Evolutionary conservation across 2,888 invertebrate species (phyloP), one percentile per base, ranked within the genome.

Genomic region (Calameuta idolon): DNA sequence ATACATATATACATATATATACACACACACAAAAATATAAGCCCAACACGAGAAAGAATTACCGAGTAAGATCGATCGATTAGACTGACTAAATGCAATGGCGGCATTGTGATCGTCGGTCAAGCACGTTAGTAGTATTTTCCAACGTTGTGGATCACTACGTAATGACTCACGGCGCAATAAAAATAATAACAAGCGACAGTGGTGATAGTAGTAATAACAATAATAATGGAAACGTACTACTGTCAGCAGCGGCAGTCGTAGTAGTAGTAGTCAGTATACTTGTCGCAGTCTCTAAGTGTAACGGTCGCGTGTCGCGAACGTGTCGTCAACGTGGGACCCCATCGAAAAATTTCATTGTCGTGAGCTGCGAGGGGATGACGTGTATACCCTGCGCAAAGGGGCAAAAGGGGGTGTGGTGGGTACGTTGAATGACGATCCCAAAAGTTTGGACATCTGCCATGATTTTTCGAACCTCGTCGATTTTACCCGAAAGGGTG

Each of bases 281-380:
- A 55, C 23, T 23, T 55, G 23, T 55, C 23, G 23, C 55, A 55
- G 23, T 55, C 55, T 55, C 15, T 31, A 23, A 12, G 71, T 34
- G 33, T 34, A 71, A 71, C 71, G 71, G 71, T 71, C 71, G 33
- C 71, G 71, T 71, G 71, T 71, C 71, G 71, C 33, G 71, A 71
- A 71, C 71, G 71, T 71, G 71, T 31, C 71, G 71, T 5, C 9
- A 23, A 23, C 23, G 55, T 55, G 23, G 55, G 23, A 55, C 55
- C 55, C 55, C 23, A 55, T 9, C 55, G 55, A 55, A 55, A 40
- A 55, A 23, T 55, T 23, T 55, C 55, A 55, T 55, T 55, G 55
- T 55, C 55, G 23, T 23, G 23, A 23, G 55, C 55, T 2, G 23
- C 55, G 9, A 55, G 55, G 55, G 55, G 55, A 55, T 55, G 55